Evolutionary conservation across 2,797 vertebrate genomes (phyloP).

Genomic region (Eutrigla gurnardus): DNA sequence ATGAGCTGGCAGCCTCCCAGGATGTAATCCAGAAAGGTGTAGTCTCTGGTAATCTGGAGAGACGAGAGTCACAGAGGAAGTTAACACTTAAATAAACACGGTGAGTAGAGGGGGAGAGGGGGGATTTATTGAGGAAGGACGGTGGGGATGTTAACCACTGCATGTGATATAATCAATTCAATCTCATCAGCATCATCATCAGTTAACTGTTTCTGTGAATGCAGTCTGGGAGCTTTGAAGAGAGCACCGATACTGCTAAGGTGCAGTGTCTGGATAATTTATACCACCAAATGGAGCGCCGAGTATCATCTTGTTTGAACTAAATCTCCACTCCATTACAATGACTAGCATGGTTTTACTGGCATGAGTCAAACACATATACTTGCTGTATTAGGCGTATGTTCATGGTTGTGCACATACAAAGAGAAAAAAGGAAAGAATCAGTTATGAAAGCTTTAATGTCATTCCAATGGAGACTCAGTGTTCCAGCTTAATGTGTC

Average conservation of each 20-base stretch:
- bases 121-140: background rate
- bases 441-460: conserved; percentile 74
- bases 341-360: conserved; percentile 64
- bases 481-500: conserved; percentile 56
- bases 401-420: conserved; percentile 17
- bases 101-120: background rate
- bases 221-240: background rate
- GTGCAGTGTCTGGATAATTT: background rate
- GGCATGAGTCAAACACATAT: conserved; percentile 70
- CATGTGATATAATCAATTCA: background rate
- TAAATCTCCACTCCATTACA: conserved; percentile 65
- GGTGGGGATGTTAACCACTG: background rate
- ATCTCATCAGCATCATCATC: background rate
- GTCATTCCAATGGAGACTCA: conserved; percentile 53
- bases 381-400: conserved; percentile 70
- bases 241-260: background rate
- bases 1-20: conserved; percentile 97
- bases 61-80: conserved; percentile 22
- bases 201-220: background rate
- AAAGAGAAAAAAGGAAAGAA: conserved; percentile 52
- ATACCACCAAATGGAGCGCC: conserved; percentile 19
- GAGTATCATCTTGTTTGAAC: conserved; percentile 59
- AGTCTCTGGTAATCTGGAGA: conserved; percentile 93
- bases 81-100: background rate
- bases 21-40: conserved; percentile 98